Evolutionary conservation across 2,888 invertebrate species (phyloP).

Genomic region (Morpho achilles): DNA sequence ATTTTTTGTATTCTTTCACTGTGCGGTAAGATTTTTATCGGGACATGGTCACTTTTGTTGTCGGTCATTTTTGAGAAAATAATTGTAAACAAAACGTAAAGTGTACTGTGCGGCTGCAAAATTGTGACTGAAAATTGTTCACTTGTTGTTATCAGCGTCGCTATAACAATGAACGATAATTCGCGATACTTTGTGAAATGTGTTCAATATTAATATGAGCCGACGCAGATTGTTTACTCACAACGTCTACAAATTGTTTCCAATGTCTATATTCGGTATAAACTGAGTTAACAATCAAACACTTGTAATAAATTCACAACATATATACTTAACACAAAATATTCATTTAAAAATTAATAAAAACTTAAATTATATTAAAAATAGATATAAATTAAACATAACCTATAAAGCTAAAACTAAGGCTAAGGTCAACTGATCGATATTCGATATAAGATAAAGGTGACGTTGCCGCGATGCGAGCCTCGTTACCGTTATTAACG

Average conservation of each 20-base stretch:
- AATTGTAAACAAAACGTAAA: constrained; percentile 33
- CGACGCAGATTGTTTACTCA: constrained; percentile 10
- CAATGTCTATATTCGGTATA: background rate
- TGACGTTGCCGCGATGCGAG: too few relatives aligned
- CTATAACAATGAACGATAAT: constrained; percentile 20
- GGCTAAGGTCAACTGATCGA: too few relatives aligned
- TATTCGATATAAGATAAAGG: too few relatives aligned
- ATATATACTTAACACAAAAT: background rate
- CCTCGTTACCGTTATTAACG: too few relatives aligned
- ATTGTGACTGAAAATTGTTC: constrained; percentile 36
- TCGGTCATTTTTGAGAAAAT: constrained; percentile 43
- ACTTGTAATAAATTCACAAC: constrained; percentile 1
- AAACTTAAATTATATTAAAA: background rate
- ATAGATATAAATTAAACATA: background rate
- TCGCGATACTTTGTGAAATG: constrained; percentile 11
- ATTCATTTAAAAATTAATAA: background rate
- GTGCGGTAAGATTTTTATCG: constrained; percentile 47
- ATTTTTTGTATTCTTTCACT: constrained; percentile 57
- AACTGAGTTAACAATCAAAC: background rate
- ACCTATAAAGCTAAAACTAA: background rate
- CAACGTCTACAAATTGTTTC: constrained; percentile 34
- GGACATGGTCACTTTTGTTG: constrained; percentile 48
- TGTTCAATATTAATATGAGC: constrained; percentile 1
- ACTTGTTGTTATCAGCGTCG: constrained; percentile 34
- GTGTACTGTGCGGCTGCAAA: constrained; percentile 22